A percentile compares a stretch with the other conserved stretches of the same genome.
Evolutionary conservation across 2,113 vertebrate species (phyloP).

Genomic region (Rhadina sibilatrix): DNA sequence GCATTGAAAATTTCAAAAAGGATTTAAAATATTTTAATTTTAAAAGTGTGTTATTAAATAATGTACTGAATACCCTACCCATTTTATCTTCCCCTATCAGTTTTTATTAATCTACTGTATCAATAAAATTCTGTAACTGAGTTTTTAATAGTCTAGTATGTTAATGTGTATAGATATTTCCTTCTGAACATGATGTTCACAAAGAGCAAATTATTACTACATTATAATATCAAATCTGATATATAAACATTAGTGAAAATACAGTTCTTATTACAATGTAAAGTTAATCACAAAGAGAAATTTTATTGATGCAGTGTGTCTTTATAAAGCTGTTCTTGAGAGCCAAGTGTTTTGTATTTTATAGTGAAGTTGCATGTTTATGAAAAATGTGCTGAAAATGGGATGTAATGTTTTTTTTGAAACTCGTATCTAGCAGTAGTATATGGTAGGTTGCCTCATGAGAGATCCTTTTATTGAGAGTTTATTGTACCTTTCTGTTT

Average conservation of each 20-base stretch:
- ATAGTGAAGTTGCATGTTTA: constrained; percentile 82
- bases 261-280: constrained; percentile 75
- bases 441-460: constrained; percentile 72
- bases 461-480: constrained; percentile 76
- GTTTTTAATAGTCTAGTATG: constrained; percentile 82
- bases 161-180: constrained; percentile 81
- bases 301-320: constrained; percentile 84
- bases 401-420: constrained; percentile 79
- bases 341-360: constrained; percentile 83
- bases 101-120: constrained; percentile 90
- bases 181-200: constrained; percentile 75
- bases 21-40: constrained; percentile 86
- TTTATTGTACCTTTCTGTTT: constrained; percentile 75
- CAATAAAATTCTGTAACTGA: constrained; percentile 95
- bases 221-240: constrained; percentile 76
- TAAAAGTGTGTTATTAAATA: constrained; percentile 85
- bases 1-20: constrained; percentile 77
- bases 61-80: constrained; percentile 81
- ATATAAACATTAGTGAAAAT: constrained; percentile 77
- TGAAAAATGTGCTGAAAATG: constrained; percentile 78
- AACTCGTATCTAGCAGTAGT: constrained; percentile 77
- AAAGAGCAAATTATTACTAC: constrained; percentile 78
- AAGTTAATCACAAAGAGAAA: constrained; percentile 80
- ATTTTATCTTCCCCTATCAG: constrained; percentile 81
- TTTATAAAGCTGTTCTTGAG: constrained; percentile 82